phyloP scores from a whole-genome alignment of 2,113 vertebrate genomes.

The Tretioscincus oriximinensis region DNA sequence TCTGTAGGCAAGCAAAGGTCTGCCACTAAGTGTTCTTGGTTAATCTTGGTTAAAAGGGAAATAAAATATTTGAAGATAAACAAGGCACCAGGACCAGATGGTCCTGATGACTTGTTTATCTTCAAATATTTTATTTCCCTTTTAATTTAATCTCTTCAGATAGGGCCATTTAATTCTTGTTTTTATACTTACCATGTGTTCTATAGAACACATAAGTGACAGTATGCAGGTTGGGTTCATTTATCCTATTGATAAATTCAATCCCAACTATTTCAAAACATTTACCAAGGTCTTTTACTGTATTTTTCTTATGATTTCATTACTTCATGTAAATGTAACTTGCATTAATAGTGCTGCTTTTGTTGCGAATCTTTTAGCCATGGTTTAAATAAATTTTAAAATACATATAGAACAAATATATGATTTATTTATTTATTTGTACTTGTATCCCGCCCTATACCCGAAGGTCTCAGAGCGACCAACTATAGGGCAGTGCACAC shows the following conservation, averaged over 20 bases:
- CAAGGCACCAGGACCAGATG: too few relatives aligned
- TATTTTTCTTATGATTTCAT: conserved; percentile 1
- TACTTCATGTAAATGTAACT: neutral
- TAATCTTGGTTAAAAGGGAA: too few relatives aligned
- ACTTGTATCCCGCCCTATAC: too few relatives aligned
- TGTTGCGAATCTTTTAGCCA: neutral
- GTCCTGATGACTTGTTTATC: neutral
- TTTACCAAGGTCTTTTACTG: neutral
- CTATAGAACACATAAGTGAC: neutral
- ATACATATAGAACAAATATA: neutral
- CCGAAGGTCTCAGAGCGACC: too few relatives aligned
- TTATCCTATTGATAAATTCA: neutral
- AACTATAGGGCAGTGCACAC: too few relatives aligned
- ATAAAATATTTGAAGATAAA: too few relatives aligned
- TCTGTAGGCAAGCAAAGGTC: too few relatives aligned
- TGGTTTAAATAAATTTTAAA: neutral
- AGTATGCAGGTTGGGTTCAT: neutral
- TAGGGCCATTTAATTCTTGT: neutral
- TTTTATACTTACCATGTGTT: too few relatives aligned
- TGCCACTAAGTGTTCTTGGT: too few relatives aligned
- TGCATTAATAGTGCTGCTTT: neutral
- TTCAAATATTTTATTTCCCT: neutral
- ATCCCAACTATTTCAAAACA: neutral
- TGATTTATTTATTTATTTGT: too few relatives aligned
- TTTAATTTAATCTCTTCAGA: neutral